Percentiles rank a stretch among this genome's conserved stretches.
phyloP scores from a whole-genome alignment of 2,113 vertebrate genomes.

The Notarius quadriscutis region DNA sequence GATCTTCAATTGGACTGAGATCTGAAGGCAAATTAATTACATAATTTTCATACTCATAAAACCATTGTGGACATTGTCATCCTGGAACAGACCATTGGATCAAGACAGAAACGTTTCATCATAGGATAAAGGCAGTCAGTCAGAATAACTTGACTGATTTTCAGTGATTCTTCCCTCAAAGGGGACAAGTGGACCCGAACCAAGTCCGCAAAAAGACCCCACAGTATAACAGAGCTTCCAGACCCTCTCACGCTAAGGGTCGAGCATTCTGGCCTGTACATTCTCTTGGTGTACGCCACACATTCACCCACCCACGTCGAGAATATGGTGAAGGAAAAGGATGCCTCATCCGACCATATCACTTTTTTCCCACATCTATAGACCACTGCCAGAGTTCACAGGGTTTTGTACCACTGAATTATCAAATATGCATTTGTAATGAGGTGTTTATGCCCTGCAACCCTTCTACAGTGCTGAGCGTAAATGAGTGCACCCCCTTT shows the following conservation, averaged over 20 bases:
- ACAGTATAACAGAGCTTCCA: neutral
- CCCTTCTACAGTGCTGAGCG: neutral
- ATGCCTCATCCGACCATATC: no score
- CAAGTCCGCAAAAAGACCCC: neutral
- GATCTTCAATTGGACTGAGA: neutral
- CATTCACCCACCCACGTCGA: no score
- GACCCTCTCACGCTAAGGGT: neutral
- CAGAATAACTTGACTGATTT: neutral
- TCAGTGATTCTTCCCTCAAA: neutral
- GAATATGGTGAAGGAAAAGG: no score
- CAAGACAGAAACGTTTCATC: neutral
- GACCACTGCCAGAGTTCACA: no score
- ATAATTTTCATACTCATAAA: neutral
- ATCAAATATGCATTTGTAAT: neutral
- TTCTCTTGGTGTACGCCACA: no score
- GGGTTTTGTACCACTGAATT: neutral
- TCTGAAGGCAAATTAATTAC: neutral
- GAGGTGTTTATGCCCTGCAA: neutral
- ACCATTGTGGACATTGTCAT: neutral
- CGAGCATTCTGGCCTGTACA: neutral
- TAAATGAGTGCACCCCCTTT: no score
- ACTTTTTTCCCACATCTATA: no score
- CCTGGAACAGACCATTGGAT: neutral
- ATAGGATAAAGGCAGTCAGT: neutral
- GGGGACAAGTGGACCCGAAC: neutral